Evolutionary conservation across 2,888 invertebrate species (phyloP).

Genomic region (Phortica magna): DNA sequence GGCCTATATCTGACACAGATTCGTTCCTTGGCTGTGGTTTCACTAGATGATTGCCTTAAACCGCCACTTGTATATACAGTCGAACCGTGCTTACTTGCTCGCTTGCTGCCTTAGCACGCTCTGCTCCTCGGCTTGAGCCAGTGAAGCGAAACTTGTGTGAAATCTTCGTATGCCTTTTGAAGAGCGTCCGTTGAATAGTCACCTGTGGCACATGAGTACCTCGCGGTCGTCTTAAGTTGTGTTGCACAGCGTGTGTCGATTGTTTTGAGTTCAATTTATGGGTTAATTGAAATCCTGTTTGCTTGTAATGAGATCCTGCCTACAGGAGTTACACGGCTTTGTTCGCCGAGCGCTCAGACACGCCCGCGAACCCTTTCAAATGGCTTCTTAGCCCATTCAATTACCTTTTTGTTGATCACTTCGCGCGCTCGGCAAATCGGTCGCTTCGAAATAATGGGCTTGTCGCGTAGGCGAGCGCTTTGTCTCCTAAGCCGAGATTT

Average conservation of each 20-base stretch:
- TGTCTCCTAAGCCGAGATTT: slow-evolving; percentile 11
- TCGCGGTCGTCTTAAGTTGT: too few relatives aligned
- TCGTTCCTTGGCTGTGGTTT: too few relatives aligned
- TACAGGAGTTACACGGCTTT: neutral
- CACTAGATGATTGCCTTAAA: too few relatives aligned
- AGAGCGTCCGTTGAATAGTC: neutral
- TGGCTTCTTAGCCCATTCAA: slow-evolving; percentile 30
- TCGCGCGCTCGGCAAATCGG: neutral
- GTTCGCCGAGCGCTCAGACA: too few relatives aligned
- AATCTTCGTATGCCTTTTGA: neutral
- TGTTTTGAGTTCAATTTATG: slow-evolving; percentile 55
- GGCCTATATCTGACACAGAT: too few relatives aligned
- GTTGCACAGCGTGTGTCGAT: slow-evolving; percentile 37
- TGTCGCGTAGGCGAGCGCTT: slow-evolving; percentile 13
- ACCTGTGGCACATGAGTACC: too few relatives aligned
- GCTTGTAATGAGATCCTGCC: slow-evolving; percentile 45
- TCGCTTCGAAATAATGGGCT: neutral
- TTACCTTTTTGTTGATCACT: slow-evolving; percentile 23
- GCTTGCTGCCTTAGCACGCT: too few relatives aligned
- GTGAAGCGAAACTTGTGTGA: neutral
- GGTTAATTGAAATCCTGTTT: slow-evolving; percentile 61
- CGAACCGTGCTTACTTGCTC: too few relatives aligned
- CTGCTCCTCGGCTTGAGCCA: too few relatives aligned
- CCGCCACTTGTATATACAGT: too few relatives aligned
- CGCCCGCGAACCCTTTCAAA: slow-evolving; percentile 8